Base-by-base conservation (phyloP, 2,113 vertebrate species). In the Saguinus imperator region DNA sequence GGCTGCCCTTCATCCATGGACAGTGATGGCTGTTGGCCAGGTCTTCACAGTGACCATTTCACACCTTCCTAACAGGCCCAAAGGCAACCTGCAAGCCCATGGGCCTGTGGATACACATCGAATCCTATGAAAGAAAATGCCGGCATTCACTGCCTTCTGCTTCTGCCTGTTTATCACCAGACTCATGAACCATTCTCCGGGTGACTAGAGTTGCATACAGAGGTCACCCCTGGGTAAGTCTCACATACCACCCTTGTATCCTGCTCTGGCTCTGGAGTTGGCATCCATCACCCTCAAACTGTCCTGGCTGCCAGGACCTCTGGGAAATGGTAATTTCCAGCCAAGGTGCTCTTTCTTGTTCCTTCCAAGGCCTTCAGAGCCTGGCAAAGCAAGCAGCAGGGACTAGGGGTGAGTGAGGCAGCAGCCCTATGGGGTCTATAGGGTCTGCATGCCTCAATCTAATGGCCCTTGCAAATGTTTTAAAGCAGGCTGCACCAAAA, bases 11-110 rank as follows among this genome's bases (percentile, higher is more conserved):
- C 7, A 9, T 20, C n/a, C 40, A 17, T 0, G 11, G 45, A 52
- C 5, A 7, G 5, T 0, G 2, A 27, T 16, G 70, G 55, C 83
- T n/a, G 61, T 29, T 9, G 25, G 25, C 43, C 61, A 18, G n/a
- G 37, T 9, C 64, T 48, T 73, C 35, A 8, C 8, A 43, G 45
- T 7, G 11, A 25, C 40, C 3, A 4, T 61, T 70, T n/a, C 91
- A 84, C 23, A 64, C 40, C 50, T 86, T 64, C 35, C 17, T 3
- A 43, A 32, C 40, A 35, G 25, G 16, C 1, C 45, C 8, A 7
- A 52, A 25, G 27, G 84, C 73, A 29, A 37, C 7, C 0, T 0
- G 32, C 4, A 17, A 48, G n/a, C 57, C 43, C 37, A 3, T 8
- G 0, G 2, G 5, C 68, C 79, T 55, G 11, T 43, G 57, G 52